Evolutionary conservation across 1,140 invertebrate species (phyloP).

Genomic region (Diabrotica virgifera): DNA sequence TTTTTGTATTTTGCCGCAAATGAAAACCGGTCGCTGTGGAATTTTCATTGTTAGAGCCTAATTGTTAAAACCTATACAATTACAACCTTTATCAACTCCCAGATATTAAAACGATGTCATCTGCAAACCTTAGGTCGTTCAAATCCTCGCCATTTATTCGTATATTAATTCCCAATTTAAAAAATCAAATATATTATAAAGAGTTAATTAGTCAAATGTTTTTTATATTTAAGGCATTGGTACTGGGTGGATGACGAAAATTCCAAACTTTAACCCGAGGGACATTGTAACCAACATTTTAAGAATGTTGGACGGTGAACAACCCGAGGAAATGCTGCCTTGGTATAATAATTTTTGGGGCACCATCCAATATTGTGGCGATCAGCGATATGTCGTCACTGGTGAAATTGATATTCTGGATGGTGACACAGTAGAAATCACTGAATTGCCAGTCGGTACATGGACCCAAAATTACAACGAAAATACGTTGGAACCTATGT

Average conservation of each 20-base stretch:
- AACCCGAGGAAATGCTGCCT: slow-evolving; percentile 77
- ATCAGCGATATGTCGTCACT: slow-evolving; percentile 71
- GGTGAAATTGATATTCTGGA: slow-evolving; percentile 84
- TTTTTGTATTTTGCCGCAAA: too few relatives aligned
- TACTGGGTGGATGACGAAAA: slow-evolving; percentile 98
- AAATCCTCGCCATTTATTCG: too few relatives aligned
- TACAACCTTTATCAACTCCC: too few relatives aligned
- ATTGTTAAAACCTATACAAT: too few relatives aligned
- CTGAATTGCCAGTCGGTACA: slow-evolving; percentile 87
- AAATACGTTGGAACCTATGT: slow-evolving; percentile 83
- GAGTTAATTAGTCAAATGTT: too few relatives aligned
- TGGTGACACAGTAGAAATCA: slow-evolving; percentile 89
- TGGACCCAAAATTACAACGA: slow-evolving; percentile 99
- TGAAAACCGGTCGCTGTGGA: too few relatives aligned
- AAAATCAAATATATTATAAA: too few relatives aligned
- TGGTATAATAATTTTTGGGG: slow-evolving; percentile 95
- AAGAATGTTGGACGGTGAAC: slow-evolving; percentile 79
- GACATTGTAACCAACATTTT: slow-evolving; percentile 90
- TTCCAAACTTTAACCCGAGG: slow-evolving; percentile 91
- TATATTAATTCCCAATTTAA: too few relatives aligned
- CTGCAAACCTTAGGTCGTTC: too few relatives aligned
- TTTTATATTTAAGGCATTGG: slow-evolving; percentile 53
- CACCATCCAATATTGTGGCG: slow-evolving; percentile 74
- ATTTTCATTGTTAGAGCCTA: too few relatives aligned
- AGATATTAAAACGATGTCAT: too few relatives aligned